Evolutionary conservation across 2,888 invertebrate species (phyloP), one percentile per base, ranked within the genome.

Genomic region (Griposia aprilina): DNA sequence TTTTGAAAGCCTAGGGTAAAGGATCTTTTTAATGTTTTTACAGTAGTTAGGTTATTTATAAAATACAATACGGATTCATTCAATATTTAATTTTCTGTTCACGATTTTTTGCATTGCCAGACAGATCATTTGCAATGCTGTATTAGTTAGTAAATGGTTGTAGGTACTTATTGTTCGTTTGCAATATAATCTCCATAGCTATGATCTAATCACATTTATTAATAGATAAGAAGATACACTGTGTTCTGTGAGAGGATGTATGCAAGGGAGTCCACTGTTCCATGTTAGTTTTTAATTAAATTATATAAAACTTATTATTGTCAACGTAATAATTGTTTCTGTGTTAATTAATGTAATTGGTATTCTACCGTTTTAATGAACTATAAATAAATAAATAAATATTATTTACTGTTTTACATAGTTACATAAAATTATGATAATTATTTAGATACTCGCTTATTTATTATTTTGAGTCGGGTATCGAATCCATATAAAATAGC

Each of bases 41-140:
- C 45, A 45, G 45, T 10, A 10, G 45, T 10, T 45, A 10, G 8
- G 45, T 45, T 45, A 45, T 45, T 72, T 26, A 1, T 23, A 30
- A 55, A 71, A 17, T 23, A 48, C 23, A 10, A 62, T 17, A 41
- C 23, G 48, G 15, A 81, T 36, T 68, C 23, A 30, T 60, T 77
- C 50, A 7, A 20, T 52, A 23, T 70, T 65, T 63, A 55, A 59
- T 84, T 73, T 65, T 17, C 10, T 68, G 41, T 71, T 74, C 67
- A 85, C 76, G 59, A 68, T 45, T 67, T 72, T 77, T 66, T 81
- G 23, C 70, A 67, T 78, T 73, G 69, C 48, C 66, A 85, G 62
- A 48, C 62, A 2, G 10, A 48, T 59, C 5, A 73, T 82, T 78
- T 67, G 66, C 59, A n/a, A 68, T 45, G 65, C 15, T 62, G 26